Conservation (phyloP, 2,888 invertebrate genomes). For the Harpalus rufipes region DNA sequence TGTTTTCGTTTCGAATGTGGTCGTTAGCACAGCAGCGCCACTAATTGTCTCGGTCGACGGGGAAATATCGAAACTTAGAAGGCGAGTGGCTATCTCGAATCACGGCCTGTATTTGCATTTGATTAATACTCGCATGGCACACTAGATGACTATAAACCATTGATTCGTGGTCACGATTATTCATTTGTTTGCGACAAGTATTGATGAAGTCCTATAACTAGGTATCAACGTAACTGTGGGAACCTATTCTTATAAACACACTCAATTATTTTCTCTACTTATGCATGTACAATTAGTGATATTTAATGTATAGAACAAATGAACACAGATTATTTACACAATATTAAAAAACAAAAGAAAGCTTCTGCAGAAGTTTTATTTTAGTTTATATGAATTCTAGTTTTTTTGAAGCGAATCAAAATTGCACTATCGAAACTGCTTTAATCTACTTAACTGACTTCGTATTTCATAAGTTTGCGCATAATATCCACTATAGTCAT, state of each 20-base stretch:
- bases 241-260: not conserved
- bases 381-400: too few species aligned
- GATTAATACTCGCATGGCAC: slow-evolving; percentile 74
- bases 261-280: not conserved
- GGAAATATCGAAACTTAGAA: slow-evolving; percentile 61
- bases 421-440: too few species aligned
- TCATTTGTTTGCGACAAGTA: slow-evolving; percentile 73
- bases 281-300: not conserved
- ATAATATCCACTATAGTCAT: too few species aligned
- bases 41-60: slow-evolving; percentile 39
- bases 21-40: slow-evolving; percentile 50
- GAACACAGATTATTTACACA: too few species aligned
- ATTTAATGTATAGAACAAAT: too few species aligned
- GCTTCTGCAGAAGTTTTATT: too few species aligned
- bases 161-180: slow-evolving; percentile 72
- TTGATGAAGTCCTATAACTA: slow-evolving; percentile 71
- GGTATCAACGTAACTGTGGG: slow-evolving; percentile 48
- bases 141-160: slow-evolving; percentile 73
- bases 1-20: slow-evolving; percentile 44
- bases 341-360: too few species aligned
- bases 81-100: slow-evolving; percentile 45
- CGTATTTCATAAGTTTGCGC: too few species aligned
- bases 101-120: slow-evolving; percentile 73
- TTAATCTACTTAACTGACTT: too few species aligned
- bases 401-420: too few species aligned